phyloP scores from a whole-genome alignment of 2,797 vertebrate species.

The Otolemur crassicaudatus region DNA sequence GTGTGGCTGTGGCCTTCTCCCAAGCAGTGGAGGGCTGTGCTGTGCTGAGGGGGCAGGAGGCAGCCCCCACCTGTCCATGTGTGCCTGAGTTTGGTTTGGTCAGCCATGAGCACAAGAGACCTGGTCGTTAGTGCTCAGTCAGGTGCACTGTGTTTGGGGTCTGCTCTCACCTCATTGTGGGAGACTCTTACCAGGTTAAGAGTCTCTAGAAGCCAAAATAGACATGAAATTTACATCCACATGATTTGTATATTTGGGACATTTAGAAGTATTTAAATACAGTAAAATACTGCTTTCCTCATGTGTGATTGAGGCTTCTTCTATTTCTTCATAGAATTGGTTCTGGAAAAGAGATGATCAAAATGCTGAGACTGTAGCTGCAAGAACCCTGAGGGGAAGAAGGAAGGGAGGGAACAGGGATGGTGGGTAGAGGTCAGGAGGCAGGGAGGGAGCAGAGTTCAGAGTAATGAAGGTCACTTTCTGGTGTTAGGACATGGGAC shows the following conservation, averaged over 20 bases:
- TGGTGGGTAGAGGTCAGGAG: too few species aligned
- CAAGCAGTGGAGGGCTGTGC: too few species aligned
- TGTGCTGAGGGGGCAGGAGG: not conserved
- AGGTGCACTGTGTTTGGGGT: not conserved
- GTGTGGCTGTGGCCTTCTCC: not conserved
- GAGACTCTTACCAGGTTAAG: not conserved
- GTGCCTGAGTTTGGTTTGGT: not conserved
- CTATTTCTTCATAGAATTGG: not conserved
- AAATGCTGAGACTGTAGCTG: not conserved
- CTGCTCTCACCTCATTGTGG: not conserved
- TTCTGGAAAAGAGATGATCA: not conserved
- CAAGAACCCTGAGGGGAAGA: not conserved
- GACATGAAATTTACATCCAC: not conserved
- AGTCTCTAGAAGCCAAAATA: not conserved
- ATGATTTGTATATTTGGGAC: not conserved
- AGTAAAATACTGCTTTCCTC: not conserved
- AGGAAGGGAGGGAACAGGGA: fast-evolving
- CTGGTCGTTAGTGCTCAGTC: not conserved
- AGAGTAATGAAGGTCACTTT: not conserved
- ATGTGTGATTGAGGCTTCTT: not conserved
- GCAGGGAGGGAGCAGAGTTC: too few species aligned
- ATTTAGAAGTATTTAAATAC: not conserved
- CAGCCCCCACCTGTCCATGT: fast-evolving
- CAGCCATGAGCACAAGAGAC: not conserved
- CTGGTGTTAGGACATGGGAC: not conserved